Evolutionary conservation across 2,113 vertebrate genomes (phyloP), one percentile per base, ranked within the genome.

Genomic region (Todiramphus saurophagus): DNA sequence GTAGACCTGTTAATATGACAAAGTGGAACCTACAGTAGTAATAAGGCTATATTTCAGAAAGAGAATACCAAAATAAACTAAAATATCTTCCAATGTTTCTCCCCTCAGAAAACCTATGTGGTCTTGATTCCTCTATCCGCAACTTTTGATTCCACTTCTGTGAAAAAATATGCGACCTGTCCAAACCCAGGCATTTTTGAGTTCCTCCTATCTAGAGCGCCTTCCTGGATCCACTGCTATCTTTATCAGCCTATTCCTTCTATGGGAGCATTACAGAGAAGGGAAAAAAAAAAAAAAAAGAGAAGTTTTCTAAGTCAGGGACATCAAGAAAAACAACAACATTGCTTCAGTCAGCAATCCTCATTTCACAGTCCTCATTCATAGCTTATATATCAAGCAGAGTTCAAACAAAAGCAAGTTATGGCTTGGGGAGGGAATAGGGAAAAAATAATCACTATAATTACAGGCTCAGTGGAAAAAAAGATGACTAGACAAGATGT

Each of bases 171-270:
- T 5, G 60, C 79, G 82, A 92, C 66, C 83, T 96, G 92, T 95
- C 93, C 83, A 79, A 89, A 93, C 69, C 62, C 90, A 94, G 51
- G 79, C 60, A 92, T 87, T 95, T 96, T 25, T 85, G 2, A 68
- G 69, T 79, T 93, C 76, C 51, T 89, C 68, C 70, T 93, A 80
- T 90, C 78, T 70, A 56, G 27, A 94, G 53, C 62, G 69, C 69
- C 39, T 93, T 90, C 73, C 66, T 91, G 90, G 77, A 92, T 95
- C 93, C 81, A 69, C 48, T 67, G 70, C 76, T 96, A 95, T 94
- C 93, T 96, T 96, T 84, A 91, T 92, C 92, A 93, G 64, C 48
- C 48, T 96, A 70, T 39, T 93, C 35, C 12, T 83, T 94, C 70
- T 44, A 53, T 5, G 23, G 69, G 35, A 82, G 35, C 69, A 79